Evolutionary conservation across 1,140 invertebrate genomes (phyloP), one percentile per base, ranked within the genome.

Genomic region (Sesamia nonagrioides): DNA sequence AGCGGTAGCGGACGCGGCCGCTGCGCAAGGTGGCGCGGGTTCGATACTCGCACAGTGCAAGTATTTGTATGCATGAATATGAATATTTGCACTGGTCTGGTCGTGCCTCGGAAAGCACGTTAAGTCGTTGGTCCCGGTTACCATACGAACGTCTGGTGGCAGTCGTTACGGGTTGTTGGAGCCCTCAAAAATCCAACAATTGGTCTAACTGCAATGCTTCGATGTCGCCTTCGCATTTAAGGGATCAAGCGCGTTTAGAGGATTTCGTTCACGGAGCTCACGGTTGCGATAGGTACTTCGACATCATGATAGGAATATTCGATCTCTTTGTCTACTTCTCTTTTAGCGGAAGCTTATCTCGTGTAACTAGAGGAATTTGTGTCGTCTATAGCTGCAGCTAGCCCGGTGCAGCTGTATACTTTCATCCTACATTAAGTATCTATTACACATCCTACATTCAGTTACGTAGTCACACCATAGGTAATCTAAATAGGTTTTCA

Each of bases 231-330:
- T n/a, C 82, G n/a, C n/a, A 73, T 73, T 73, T 50, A 58, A n/a
- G 52, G 37, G 68, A 52, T 71, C 52, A 13, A 58, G 13, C 50
- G n/a, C n/a, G 50, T 54, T 40, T 56, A 37, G n/a, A 45, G 50
- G 27, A 56, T 56, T 72, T 72, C 9, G 33, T 35, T 37, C 48
- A 11, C 15, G 33, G 8, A 40, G 35, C n/a, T 40, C 42, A 42
- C 42, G 42, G 15, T 50, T 56, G 11, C 5, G 37, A 52, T 48
- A 52, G 37, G 37, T 40, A 40, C 33, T 27, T 17, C 48, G 17
- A 37, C 35, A 21, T 56, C 9, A 72, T 37, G 50, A n/a, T 61
- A 37, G 35, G 50, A 71, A 56, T 72, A 72, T 35, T 33, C 15
- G 2, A 40, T 56, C 37, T 15, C n/a, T 52, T 17, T 69, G 21